Base-by-base conservation (phyloP, 2,797 vertebrate genomes). In the Pristis pectinata region DNA sequence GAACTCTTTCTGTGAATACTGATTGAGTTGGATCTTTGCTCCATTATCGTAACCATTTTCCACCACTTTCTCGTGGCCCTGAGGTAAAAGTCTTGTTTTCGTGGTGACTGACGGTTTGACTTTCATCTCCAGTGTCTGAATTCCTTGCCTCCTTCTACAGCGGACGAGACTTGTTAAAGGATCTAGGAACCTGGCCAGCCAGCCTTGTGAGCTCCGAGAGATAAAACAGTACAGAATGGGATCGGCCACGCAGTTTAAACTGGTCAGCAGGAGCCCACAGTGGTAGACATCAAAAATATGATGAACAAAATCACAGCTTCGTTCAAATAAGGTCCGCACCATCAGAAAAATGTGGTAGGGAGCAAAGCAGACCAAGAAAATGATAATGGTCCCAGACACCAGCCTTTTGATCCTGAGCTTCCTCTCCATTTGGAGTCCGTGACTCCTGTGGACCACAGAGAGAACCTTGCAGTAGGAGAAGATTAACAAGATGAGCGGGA, bases 301-400 rank as follows among this genome's bases (percentile, higher is more conserved):
- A 96, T 95, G 94, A 27, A 98, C 98, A 76, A 99, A 99, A 0
- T 79, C 61, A 95, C 99, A 99, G 95, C 96, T 97, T 1, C 95
- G 96, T 96, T 99, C 99, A 95, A 98, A 96, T 94, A 98, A 37
- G 24, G 98, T 99, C 95, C 99, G 98, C 17, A 98, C 95, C 2
- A 99, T 96, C 95, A 99, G 96, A 79, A 99, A 98, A 95, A 98
- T 70, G 93, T 99, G 99, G 95, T 99, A 99, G 0, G 99, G 99
- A 0, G 98, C 98, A 96, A 99, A 99, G 96, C 98, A 99, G 96
- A 98, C 97, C 94, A 99, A 96, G 96, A 99, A 99, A 96, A 99
- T 99, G 77, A 98, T 95, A 95, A 99, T 97, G 3, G 98, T 99
- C 96, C 98, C 98, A 95, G 98, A 98, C 95, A 99, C 99, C 53